Conservation (phyloP, 1,140 invertebrate genomes). For the Bombus cullumanus region DNA sequence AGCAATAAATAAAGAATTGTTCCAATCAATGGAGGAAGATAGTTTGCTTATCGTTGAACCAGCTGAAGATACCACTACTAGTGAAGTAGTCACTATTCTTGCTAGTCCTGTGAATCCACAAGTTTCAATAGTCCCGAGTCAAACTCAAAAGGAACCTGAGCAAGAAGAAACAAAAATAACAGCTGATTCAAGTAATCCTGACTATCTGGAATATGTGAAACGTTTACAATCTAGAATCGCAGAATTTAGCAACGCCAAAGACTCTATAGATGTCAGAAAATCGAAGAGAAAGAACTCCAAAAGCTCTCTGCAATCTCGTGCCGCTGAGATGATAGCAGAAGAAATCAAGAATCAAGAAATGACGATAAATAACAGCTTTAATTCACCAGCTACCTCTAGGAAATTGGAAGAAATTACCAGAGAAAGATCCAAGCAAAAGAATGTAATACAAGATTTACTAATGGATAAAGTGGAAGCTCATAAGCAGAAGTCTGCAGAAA, state of each 20-base stretch:
- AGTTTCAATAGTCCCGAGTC: conserved; percentile 41
- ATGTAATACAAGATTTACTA: conserved; percentile 89
- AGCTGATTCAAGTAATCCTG: conserved; percentile 78
- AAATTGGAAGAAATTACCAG: conserved; percentile 87
- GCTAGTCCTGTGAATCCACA: conserved; percentile 83
- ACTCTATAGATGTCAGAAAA: conserved; percentile 88
- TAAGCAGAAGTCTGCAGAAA: conserved; percentile 86
- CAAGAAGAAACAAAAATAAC: conserved; percentile 42
- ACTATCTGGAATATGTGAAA: conserved; percentile 87
- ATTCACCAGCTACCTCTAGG: conserved; percentile 82
- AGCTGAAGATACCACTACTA: conserved; percentile 84
- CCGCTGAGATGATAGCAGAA: conserved; percentile 80
- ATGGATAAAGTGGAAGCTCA: conserved; percentile 90
- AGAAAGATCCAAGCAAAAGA: conserved; percentile 88
- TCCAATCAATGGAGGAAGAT: conserved; percentile 84
- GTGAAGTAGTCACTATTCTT: conserved; percentile 83
- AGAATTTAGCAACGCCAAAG: conserved; percentile 88
- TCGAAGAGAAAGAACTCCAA: conserved; percentile 85
- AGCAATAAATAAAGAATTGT: conserved; percentile 73
- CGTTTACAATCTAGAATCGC: conserved; percentile 87
- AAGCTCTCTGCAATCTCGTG: conserved; percentile 65
- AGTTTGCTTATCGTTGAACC: conserved; percentile 83
- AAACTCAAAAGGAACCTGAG: conserved; percentile 26
- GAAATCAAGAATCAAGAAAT: conserved; percentile 75
- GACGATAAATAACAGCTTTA: conserved; percentile 66